Evolutionary conservation across 2,888 invertebrate species (phyloP), one percentile per base, ranked within the genome.

Genomic region (Glaucopsyche alexis): DNA sequence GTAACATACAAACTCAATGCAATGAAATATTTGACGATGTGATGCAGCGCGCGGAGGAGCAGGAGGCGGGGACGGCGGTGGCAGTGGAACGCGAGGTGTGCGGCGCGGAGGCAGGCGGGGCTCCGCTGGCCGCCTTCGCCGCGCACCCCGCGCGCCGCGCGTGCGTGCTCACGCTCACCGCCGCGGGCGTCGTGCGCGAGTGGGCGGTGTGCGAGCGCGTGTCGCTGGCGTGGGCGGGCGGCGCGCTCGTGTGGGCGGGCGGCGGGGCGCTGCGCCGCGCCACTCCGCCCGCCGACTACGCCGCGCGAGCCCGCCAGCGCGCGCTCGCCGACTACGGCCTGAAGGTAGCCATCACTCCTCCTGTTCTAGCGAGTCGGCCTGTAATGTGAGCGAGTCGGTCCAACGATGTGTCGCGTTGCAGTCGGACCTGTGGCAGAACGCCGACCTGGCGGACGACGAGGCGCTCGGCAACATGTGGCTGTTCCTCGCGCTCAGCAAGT

Each of bases 131-230:
- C 11, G 96, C 97, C 75, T 96, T 97, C 86, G 95, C 96, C 50
- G 99, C 99, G 98, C 98, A 99, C 89, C 96, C 96, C 1, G 93
- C 93, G 6, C 95, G 97, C 81, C 96, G 96, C 85, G 97, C 97
- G 81, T 90, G 97, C 49, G 90, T 98, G 77, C 89, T 98, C 72
- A 95, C 96, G 0, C 94, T 96, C 70, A 91, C 94, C 69, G 74
- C 52, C 6, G 60, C 86, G 94, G 96, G 95, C 64, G 85, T 88
- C 16, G 89, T 97, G 55, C 94, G 94, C 64, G 97, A 97, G 89
- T 95, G 96, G 82, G 95, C 94, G 49, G 96, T 98, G 76, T 95
- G 95, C 85, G 97, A 98, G 88, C 94, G 97, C 80, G 96, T 97
- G 80, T 96, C 97, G 38, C 89, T 97, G 79, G 95, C 96, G 82